phyloP scores from a whole-genome alignment of 2,113 vertebrate species.

The Sylvicapra grimmia region DNA sequence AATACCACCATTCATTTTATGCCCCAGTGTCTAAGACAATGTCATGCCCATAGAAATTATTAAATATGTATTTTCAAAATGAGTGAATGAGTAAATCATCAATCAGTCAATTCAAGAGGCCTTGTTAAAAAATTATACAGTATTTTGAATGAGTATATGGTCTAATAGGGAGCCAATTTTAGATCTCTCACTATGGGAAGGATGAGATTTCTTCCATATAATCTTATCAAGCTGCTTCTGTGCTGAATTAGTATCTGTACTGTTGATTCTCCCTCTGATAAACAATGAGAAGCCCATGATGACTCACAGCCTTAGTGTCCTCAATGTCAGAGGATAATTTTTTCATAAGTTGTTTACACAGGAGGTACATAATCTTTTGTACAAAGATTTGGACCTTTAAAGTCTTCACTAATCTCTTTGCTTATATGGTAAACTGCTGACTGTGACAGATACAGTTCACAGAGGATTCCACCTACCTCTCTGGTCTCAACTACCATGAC shows the following conservation, averaged over 20 bases:
- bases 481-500: fast-evolving
- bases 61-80: neutral
- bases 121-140: neutral
- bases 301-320: neutral
- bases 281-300: neutral
- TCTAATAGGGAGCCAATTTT: no score
- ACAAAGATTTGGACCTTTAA: neutral
- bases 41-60: neutral
- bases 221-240: neutral
- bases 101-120: neutral
- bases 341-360: no score
- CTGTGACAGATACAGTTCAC: neutral
- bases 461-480: neutral
- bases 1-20: neutral
- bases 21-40: neutral
- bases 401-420: no score
- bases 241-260: neutral
- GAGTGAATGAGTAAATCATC: neutral
- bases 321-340: neutral
- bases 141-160: neutral
- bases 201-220: neutral
- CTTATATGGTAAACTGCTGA: no score
- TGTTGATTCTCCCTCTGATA: neutral
- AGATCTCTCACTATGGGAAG: neutral
- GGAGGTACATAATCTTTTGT: neutral